Base-by-base conservation (phyloP, 2,888 invertebrate species). In the Exephanes ischioxanthus region DNA sequence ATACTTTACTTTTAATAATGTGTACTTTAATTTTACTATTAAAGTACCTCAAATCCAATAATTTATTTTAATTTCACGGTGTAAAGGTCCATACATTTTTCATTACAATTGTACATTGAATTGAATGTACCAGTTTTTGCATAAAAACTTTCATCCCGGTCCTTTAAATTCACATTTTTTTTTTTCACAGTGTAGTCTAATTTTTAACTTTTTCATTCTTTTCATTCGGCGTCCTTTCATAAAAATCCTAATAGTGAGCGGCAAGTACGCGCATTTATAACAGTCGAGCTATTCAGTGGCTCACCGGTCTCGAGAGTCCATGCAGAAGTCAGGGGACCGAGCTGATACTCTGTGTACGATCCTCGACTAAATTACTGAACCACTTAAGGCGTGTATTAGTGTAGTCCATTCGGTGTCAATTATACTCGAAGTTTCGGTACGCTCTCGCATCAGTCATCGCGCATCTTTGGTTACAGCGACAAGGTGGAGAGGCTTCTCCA, bases 371-470 rank as follows among this genome's bases (percentile, higher is more conserved):
- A 85, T 81, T 68, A 73, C 73, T 73, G 70, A 75, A 78, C 70
- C 73, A 73, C 63, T 81, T 81, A 70, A 81, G 16, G 70, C 78
- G 78, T 75, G 78, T 81, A 81, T 81, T 85, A 75, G 80, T 75
- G 61, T 73, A 81, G 84, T 84, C 80, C 51, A 82, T 45, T 80
- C 71, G 66, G 41, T 77, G 67, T 58, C 51, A 77, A 78, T 68
- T 53, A 30, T 41, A 68, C 22, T 63, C 33, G 26, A 19, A 82
- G 76, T 68, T 63, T 63, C 68, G 51, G 53, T 80, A 63, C 26
- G 55, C 53, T 63, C 78, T 51, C 45, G 72, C 84, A 85, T 85
- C 61, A 85, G 73, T 85, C 78, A 83, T 83, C 78, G 55, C 63
- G 61, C 51, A 67, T 58, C 80, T 41, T 58, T 53, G 48, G 41